These are phyloP conservation scores for Halyomorpha halys DNA, from an alignment of 1,140 invertebrate genomes.

Conservation along the genomic window DNA sequence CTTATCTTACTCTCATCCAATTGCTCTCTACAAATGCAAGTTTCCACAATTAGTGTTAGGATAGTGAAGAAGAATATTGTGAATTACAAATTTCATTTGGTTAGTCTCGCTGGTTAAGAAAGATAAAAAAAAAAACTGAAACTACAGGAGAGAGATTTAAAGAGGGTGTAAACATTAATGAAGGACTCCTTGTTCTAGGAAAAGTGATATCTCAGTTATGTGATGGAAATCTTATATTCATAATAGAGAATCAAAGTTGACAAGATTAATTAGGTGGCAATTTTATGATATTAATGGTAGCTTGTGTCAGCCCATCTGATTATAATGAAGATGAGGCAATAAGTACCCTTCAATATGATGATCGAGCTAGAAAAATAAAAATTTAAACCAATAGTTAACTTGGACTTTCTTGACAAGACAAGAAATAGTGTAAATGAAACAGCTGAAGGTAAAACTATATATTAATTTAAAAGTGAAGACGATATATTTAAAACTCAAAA, in stretches of 20 bases:
- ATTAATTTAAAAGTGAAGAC: conserved; percentile 71
- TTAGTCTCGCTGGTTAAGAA: conserved; percentile 89
- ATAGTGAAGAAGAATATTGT: conserved; percentile 54
- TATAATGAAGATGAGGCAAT: conserved; percentile 82
- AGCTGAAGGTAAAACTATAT: conserved; percentile 65
- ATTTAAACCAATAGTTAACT: conserved; percentile 87
- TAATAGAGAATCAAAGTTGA: conserved; percentile 86
- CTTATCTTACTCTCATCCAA: too few species aligned
- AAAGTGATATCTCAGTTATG: conserved; percentile 88
- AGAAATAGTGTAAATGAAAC: too few species aligned
- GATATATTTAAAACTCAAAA: conserved; percentile 65
- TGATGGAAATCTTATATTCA: conserved; percentile 61
- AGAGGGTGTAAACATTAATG: conserved; percentile 90
- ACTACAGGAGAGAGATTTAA: conserved; percentile 84
- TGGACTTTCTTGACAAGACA: too few species aligned
- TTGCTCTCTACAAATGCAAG: too few species aligned
- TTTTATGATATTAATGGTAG: conserved; percentile 85
- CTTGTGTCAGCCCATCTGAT: conserved; percentile 83
- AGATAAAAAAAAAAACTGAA: conserved; percentile 82
- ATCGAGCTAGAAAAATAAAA: conserved; percentile 79
- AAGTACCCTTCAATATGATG: conserved; percentile 81
- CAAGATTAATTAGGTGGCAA: conserved; percentile 81
- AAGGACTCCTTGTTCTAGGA: conserved; percentile 76
- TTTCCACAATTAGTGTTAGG: conserved; percentile 75
- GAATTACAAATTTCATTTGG: conserved; percentile 71